Conservation (phyloP, 1,140 invertebrate genomes). For the Ceratina japonica region DNA sequence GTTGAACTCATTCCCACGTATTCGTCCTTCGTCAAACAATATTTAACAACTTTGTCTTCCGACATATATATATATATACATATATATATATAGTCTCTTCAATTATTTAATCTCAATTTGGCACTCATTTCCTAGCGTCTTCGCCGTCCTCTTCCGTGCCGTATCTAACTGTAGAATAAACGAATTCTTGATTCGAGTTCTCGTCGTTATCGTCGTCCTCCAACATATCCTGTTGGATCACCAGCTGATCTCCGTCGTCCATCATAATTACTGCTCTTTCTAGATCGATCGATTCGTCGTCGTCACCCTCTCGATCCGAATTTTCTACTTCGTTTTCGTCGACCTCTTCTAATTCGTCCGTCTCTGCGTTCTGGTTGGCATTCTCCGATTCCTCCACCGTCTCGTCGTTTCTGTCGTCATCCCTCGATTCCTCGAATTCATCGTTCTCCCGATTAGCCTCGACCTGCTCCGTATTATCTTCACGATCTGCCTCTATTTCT, state of each 20-base stretch:
- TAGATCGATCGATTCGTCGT: slow-evolving; percentile 64
- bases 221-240: slow-evolving; percentile 71
- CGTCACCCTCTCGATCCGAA: slow-evolving; percentile 37
- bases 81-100: neutral
- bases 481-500: slow-evolving; percentile 38
- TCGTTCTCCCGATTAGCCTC: slow-evolving; percentile 41
- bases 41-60: neutral
- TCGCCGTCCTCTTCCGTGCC: slow-evolving; percentile 45
- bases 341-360: slow-evolving; percentile 6
- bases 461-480: slow-evolving; percentile 31
- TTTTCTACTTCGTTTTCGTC: slow-evolving; percentile 50
- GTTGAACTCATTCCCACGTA: slow-evolving; percentile 29
- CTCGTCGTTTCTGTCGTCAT: slow-evolving; percentile 28
- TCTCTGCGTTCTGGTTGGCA: neutral
- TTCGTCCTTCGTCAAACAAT: slow-evolving; percentile 18
- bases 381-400: slow-evolving; percentile 4
- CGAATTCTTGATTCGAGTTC: slow-evolving; percentile 67
- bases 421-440: slow-evolving; percentile 53
- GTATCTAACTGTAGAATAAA: slow-evolving; percentile 67
- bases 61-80: neutral
- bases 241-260: slow-evolving; percentile 76
- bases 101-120: slow-evolving; percentile 47
- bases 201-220: slow-evolving; percentile 71
- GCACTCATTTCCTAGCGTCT: slow-evolving; percentile 51
- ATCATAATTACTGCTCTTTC: slow-evolving; percentile 75